A percentile compares a stretch with the other conserved stretches of the same genome.
Evolutionary conservation across 1,140 invertebrate species (phyloP).

Genomic region (Thaumatotibia leucotreta): DNA sequence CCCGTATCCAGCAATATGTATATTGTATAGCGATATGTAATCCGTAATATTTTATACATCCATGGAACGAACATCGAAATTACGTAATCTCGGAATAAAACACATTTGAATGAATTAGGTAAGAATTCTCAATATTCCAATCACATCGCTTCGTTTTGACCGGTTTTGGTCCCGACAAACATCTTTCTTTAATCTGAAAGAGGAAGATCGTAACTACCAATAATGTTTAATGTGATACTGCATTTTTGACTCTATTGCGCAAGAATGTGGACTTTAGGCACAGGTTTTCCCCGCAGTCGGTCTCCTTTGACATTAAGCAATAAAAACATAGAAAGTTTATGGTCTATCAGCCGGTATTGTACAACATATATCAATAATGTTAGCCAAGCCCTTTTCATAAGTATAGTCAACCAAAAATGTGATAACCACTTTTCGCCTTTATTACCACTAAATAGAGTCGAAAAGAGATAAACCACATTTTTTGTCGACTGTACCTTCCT

Average conservation of each 20-base stretch:
- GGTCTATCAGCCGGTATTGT: not conserved
- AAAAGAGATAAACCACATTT: too few relatives aligned
- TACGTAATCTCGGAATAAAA: not conserved
- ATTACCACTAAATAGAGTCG: too few relatives aligned
- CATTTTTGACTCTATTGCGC: not conserved
- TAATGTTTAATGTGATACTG: not conserved
- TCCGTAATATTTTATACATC: too few relatives aligned
- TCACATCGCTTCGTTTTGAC: slow-evolving; percentile 47
- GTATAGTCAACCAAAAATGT: too few relatives aligned
- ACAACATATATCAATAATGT: not conserved
- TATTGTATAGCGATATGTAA: too few relatives aligned
- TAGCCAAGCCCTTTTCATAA: not conserved
- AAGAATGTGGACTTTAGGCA: slow-evolving; percentile 46
- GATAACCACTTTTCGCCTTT: too few relatives aligned
- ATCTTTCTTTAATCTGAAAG: not conserved
- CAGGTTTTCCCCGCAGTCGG: slow-evolving; percentile 30
- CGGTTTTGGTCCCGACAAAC: slow-evolving; percentile 42
- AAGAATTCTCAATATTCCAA: slow-evolving; percentile 35
- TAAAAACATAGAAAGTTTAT: slow-evolving; percentile 4
- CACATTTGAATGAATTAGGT: not conserved
- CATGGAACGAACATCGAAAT: not conserved
- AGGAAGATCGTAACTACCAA: not conserved
- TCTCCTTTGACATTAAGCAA: not conserved
- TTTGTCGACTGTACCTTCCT: too few relatives aligned
- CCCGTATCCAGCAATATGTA: too few relatives aligned